These are phyloP conservation scores for Salmo trutta DNA, from an alignment of 2,797 vertebrate species.

Conservation along the genomic window DNA sequence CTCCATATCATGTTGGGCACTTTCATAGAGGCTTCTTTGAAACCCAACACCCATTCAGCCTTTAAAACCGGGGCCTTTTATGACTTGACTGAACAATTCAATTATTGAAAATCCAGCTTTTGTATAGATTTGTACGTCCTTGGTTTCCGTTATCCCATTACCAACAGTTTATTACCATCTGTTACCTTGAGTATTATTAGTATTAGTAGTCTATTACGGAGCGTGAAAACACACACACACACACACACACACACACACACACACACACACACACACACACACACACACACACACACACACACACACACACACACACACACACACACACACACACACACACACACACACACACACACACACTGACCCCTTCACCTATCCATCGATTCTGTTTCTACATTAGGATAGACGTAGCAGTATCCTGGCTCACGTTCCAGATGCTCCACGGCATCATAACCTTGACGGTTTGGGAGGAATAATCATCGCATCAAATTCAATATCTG, in stretches of 20 bases:
- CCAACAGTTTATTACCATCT: slow-evolving; percentile 38
- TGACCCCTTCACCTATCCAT: not conserved
- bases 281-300: not conserved
- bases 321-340: not conserved
- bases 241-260: not conserved
- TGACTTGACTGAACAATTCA: slow-evolving; percentile 41
- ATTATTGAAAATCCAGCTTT: slow-evolving; percentile 53
- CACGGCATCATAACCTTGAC: not conserved
- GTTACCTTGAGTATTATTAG: not conserved
- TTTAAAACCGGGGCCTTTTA: slow-evolving; percentile 45
- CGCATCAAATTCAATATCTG: not conserved
- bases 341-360: not conserved
- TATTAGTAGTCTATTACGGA: not conserved
- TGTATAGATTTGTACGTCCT: slow-evolving; percentile 36
- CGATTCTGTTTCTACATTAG: not conserved
- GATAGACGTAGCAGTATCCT: not conserved
- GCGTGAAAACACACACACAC: not conserved
- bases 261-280: not conserved
- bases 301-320: not conserved
- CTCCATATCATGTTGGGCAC: not conserved
- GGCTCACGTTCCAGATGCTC: not conserved
- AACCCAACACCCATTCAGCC: slow-evolving; percentile 35
- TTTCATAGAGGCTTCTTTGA: slow-evolving; percentile 16
- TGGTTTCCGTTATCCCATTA: slow-evolving; percentile 40
- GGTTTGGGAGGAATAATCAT: not conserved